These are phyloP conservation scores for Momotus momota DNA, from an alignment of 2,797 vertebrate genomes.

Conservation along the genomic window DNA sequence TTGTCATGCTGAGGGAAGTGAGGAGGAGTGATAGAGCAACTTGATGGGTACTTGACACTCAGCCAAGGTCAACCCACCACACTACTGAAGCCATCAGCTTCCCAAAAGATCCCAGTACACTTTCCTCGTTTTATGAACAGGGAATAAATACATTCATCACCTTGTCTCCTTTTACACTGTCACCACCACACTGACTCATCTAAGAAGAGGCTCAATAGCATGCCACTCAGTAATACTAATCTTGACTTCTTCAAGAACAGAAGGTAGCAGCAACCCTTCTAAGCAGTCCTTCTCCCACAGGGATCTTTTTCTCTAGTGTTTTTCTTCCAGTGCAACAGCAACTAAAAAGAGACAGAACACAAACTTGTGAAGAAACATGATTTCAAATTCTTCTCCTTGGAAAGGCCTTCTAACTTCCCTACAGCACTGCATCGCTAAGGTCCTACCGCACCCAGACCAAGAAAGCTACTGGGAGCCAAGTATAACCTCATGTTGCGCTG, in stretches of 20 bases:
- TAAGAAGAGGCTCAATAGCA: rapidly evolving
- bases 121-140: not conserved
- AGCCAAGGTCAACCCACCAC: too few relatives aligned
- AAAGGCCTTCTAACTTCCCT: not conserved
- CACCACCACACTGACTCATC: not conserved
- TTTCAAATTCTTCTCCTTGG: not conserved
- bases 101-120: not conserved
- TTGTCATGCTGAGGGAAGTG: too few relatives aligned
- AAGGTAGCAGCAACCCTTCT: not conserved
- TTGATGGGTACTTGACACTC: too few relatives aligned
- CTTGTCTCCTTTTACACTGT: not conserved
- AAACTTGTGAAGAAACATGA: not conserved
- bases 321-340: not conserved
- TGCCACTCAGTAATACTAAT: not conserved
- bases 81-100: not conserved
- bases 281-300: not conserved
- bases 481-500: rapidly evolving
- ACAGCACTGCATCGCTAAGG: rapidly evolving
- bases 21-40: too few relatives aligned
- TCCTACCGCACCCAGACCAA: too few relatives aligned
- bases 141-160: not conserved
- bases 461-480: not conserved
- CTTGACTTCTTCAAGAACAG: not conserved
- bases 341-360: not conserved
- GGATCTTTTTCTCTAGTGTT: not conserved